Evolutionary conservation across 35 echinoderm and acorn worm species (phyloP), one percentile per base, ranked within the genome.

Genomic region (Patiria miniata): DNA sequence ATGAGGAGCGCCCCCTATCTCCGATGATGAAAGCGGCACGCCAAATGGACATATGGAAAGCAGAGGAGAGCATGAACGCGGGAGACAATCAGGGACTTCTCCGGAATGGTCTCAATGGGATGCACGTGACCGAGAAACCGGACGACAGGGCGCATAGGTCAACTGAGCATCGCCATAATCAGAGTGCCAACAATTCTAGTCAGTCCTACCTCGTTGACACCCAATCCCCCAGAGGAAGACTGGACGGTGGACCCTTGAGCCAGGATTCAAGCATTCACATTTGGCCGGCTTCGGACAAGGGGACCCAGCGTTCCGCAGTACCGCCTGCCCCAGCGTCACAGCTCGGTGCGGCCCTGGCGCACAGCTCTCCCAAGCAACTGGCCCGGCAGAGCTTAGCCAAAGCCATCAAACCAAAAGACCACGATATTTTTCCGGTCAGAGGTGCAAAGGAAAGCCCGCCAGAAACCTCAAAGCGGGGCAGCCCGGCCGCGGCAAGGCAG

Each of bases 1-100:
- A 92, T 39, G 85, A 87, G 29, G 87, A 90, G 23, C 52, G 91
- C 55, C 91, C 91, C 50, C 39, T 93, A 0, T 93, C 91, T 23
- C 91, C 91, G 5, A 93, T 93, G 91, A 93, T 93, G 82, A 93
- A 88, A 89, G 91, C 91, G n/a, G 91, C 87, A 3, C 86, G 81
- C 5, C 91, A 93, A 33, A 73, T 93, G 44, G 76, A 93, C 29
- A 47, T 81, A 0, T 93, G 91, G 91, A 83, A 76, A 77, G 55
- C 36, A 23, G 52, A 82, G 29, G 87, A 90, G 28, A 52, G 18
- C 65, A 73, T 22, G 65, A 73, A 73, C 9, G 65, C 65, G 34
- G 65, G 21, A 22, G 34, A 23, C 29, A 12, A 12, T 47, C 4
- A 47, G 12, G 65, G 65, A 12, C 34, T 15, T 22, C 0, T 8